Evolutionary conservation across 1,140 invertebrate species (phyloP).

Genomic region (Cydia amplana): DNA sequence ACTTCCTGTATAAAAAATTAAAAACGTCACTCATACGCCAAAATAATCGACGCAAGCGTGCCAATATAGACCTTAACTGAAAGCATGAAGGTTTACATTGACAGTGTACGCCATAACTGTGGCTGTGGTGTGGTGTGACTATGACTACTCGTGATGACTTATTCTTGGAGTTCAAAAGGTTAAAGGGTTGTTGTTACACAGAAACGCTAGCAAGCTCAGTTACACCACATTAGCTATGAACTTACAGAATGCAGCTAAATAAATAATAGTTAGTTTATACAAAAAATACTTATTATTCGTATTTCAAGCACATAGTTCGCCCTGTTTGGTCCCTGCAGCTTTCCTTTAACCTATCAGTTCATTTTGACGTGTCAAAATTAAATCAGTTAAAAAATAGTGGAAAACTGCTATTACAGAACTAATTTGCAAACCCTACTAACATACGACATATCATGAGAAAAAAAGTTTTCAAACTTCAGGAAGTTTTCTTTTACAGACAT

Average conservation of each 20-base stretch:
- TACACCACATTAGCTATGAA: constrained; percentile 55
- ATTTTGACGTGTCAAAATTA: constrained; percentile 28
- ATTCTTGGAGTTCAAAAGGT: no score
- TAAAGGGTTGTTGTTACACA: background rate
- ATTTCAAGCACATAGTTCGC: constrained; percentile 21
- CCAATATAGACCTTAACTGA: no score
- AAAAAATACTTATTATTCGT: constrained; percentile 32
- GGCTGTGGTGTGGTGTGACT: no score
- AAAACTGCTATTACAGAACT: constrained; percentile 24
- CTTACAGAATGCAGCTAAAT: constrained; percentile 48
- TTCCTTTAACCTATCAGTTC: constrained; percentile 31
- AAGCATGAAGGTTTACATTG: no score
- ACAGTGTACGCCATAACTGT: no score
- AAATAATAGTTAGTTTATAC: constrained; percentile 32
- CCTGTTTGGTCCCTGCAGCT: constrained; percentile 26
- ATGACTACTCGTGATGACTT: no score
- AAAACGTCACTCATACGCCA: no score
- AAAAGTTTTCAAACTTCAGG: no score
- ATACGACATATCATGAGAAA: background rate
- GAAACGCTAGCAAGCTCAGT: constrained; percentile 2
- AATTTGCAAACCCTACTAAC: background rate
- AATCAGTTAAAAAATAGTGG: constrained; percentile 25
- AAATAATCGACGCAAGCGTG: no score
- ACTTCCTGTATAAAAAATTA: no score
- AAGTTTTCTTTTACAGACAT: no score